Evolutionary conservation across 2,888 invertebrate species (phyloP).

Genomic region (Hydriomena furcata): DNA sequence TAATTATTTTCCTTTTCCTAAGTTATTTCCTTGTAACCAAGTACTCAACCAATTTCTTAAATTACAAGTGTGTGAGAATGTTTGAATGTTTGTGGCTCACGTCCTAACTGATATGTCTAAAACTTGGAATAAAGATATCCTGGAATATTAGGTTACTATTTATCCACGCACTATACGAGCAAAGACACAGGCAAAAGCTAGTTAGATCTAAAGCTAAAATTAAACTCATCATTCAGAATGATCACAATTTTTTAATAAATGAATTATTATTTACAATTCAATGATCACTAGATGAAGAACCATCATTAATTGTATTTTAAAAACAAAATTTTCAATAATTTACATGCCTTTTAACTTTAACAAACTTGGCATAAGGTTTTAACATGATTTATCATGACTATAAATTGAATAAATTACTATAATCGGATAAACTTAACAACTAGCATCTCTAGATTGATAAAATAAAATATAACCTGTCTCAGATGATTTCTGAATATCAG

Average conservation of each 20-base stretch:
- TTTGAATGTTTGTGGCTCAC: too few species aligned
- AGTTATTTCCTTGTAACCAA: too few species aligned
- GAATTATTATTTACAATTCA: conserved; percentile 74
- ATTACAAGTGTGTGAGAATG: too few species aligned
- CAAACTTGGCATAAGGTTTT: conserved; percentile 70
- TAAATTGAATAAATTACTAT: conserved; percentile 75
- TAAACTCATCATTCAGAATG: conserved; percentile 46
- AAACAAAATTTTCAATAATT: conserved; percentile 69
- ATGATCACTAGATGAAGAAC: conserved; percentile 59
- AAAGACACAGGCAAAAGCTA: too few species aligned
- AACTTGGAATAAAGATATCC: too few species aligned
- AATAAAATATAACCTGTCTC: conserved; percentile 99
- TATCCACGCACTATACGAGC: too few species aligned
- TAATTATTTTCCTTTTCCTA: too few species aligned
- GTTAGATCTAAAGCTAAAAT: conserved; percentile 2
- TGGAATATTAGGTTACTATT: too few species aligned
- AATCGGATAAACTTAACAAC: conserved; percentile 82
- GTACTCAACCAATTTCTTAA: too few species aligned
- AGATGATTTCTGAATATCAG: conserved; percentile 99
- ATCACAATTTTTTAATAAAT: conserved; percentile 69
- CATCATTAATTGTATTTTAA: conserved; percentile 37
- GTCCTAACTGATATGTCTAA: too few species aligned
- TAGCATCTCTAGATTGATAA: conserved; percentile 95
- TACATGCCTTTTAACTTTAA: conserved; percentile 77
- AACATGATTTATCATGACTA: conserved; percentile 71